These are phyloP conservation scores for Drosophila navojoa DNA, from an alignment of 1,140 invertebrate species.

Conservation along the genomic window DNA sequence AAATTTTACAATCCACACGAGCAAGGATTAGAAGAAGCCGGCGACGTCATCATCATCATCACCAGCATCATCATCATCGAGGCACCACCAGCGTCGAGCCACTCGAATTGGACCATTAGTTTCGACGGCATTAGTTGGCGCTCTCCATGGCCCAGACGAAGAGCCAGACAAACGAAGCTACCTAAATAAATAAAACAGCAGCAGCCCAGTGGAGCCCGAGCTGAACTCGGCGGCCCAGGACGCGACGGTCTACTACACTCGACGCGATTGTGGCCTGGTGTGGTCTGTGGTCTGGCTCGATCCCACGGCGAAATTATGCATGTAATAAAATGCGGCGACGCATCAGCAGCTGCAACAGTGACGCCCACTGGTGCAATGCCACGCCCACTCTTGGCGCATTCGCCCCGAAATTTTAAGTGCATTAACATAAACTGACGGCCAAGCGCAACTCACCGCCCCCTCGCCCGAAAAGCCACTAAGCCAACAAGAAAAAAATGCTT, in stretches of 20 bases:
- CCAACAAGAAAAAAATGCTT: constrained; percentile 2
- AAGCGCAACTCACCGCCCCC: background rate
- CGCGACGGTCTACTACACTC: constrained; percentile 2
- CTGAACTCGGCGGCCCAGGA: constrained; percentile 17
- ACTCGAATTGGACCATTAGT: constrained; percentile 83
- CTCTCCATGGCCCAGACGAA: constrained; percentile 62
- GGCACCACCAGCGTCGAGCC: constrained; percentile 55
- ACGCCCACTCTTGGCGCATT: constrained; percentile 52
- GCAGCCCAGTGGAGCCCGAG: constrained; percentile 23
- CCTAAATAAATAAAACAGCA: constrained; percentile 72
- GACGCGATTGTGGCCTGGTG: background rate
- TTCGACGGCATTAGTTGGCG: constrained; percentile 82
- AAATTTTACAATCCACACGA: constrained; percentile 76
- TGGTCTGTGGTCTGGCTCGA: constrained; percentile 18
- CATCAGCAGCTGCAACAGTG: constrained; percentile 48
- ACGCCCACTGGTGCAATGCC: constrained; percentile 53
- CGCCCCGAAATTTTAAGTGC: constrained; percentile 73
- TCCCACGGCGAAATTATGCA: constrained; percentile 74
- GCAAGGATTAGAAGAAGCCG: constrained; percentile 44
- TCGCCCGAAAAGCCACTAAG: background rate
- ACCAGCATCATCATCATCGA: constrained; percentile 6
- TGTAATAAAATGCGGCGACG: constrained; percentile 77
- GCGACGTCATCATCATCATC: constrained; percentile 29
- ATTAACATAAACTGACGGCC: constrained; percentile 71
- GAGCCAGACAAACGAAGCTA: constrained; percentile 43